A percentile compares a stretch with the other conserved stretches of the same genome.
These are phyloP conservation scores for Amiota communis DNA, from an alignment of 2,888 invertebrate genomes.

Conservation along the genomic window DNA sequence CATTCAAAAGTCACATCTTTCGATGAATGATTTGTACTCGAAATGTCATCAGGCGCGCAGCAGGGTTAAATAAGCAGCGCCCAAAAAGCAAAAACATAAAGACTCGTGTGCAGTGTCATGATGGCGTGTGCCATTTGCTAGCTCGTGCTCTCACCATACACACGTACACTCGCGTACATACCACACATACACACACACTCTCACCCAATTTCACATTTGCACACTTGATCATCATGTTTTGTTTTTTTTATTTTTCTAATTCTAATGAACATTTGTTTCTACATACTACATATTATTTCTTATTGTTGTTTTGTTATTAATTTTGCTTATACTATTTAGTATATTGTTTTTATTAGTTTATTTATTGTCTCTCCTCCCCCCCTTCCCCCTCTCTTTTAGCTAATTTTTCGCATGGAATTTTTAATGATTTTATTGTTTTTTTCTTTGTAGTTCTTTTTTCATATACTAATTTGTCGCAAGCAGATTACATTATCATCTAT, in stretches of 20 bases:
- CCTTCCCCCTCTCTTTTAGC: no score
- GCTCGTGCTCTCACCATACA: neutral
- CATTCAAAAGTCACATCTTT: neutral
- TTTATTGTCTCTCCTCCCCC: neutral
- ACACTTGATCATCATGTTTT: conserved; percentile 14
- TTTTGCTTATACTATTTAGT: neutral
- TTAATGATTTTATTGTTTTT: neutral
- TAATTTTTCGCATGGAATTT: conserved; percentile 5
- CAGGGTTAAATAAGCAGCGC: neutral
- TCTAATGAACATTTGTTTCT: conserved; percentile 6
- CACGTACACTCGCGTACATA: no score
- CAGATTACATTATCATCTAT: no score
- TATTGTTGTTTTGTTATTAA: conserved; percentile 1
- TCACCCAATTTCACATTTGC: neutral
- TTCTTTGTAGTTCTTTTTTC: neutral
- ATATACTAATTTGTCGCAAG: neutral
- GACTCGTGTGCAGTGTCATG: neutral
- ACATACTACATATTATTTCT: neutral
- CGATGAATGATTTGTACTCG: neutral
- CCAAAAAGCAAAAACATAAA: neutral
- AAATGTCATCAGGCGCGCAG: conserved; percentile 8
- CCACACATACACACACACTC: no score
- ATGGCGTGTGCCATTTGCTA: neutral
- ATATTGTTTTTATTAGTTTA: conserved; percentile 2
- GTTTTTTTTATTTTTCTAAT: neutral